A percentile compares a stretch with the other conserved stretches of the same genome.
Evolutionary conservation across 2,113 vertebrate genomes (phyloP).

Genomic region (Sander vitreus): DNA sequence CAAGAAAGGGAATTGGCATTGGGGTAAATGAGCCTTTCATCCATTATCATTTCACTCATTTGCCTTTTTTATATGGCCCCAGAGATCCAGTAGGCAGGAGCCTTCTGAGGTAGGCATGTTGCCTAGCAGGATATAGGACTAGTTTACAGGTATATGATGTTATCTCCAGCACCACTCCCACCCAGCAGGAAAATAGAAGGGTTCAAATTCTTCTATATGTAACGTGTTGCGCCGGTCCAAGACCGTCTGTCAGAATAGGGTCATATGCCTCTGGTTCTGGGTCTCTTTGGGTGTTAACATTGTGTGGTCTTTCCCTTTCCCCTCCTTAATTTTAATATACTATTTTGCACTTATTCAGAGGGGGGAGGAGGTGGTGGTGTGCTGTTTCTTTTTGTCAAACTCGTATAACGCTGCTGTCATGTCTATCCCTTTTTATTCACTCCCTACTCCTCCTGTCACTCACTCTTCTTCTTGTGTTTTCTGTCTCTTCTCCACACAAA

Average conservation of each 20-base stretch:
- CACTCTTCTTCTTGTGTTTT: slow-evolving; percentile 9
- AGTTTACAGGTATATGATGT: slow-evolving; percentile 51
- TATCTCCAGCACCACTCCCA: slow-evolving; percentile 38
- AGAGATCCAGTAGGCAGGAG: slow-evolving; percentile 71
- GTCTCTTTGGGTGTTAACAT: slow-evolving; percentile 65
- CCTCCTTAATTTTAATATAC: slow-evolving; percentile 42
- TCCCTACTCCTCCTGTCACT: slow-evolving; percentile 22
- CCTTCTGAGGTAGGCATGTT: slow-evolving; percentile 56
- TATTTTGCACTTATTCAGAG: slow-evolving; percentile 37
- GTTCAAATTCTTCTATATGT: slow-evolving; percentile 35
- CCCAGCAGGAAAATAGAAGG: slow-evolving; percentile 36
- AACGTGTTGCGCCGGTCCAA: slow-evolving; percentile 39
- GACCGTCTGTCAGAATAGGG: slow-evolving; percentile 78
- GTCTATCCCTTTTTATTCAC: slow-evolving; percentile 42
- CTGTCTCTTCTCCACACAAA: slow-evolving; percentile 31
- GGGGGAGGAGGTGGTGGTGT: slow-evolving; percentile 27
- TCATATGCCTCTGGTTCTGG: slow-evolving; percentile 71
- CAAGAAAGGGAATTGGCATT: slow-evolving; percentile 89
- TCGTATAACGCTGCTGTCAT: slow-evolving; percentile 66
- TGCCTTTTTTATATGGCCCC: slow-evolving; percentile 66
- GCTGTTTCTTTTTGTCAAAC: slow-evolving; percentile 34
- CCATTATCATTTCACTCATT: slow-evolving; percentile 72
- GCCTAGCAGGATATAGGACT: slow-evolving; percentile 46
- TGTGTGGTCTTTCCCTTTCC: slow-evolving; percentile 56
- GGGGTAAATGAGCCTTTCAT: slow-evolving; percentile 88